Conservation (phyloP, 1,140 invertebrate genomes). For the Drosophila oshimai region DNA sequence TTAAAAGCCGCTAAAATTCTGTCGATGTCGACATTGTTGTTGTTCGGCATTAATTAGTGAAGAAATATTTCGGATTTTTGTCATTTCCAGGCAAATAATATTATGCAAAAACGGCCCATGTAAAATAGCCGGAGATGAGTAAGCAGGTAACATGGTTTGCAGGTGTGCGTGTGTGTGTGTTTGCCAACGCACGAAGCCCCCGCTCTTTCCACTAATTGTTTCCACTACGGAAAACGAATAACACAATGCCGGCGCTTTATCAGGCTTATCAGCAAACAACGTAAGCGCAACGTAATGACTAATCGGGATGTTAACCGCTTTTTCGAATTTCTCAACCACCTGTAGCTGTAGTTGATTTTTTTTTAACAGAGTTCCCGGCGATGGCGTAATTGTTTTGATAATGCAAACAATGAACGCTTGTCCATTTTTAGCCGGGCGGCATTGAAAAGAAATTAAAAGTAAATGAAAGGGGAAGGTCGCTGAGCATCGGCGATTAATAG, state of each 20-base stretch:
- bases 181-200: slow-evolving; percentile 33
- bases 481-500: slow-evolving; percentile 39
- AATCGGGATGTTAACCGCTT: slow-evolving; percentile 31
- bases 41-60: slow-evolving; percentile 74
- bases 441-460: slow-evolving; percentile 81
- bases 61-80: slow-evolving; percentile 77
- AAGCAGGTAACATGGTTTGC: slow-evolving; percentile 8
- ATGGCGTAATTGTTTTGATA: slow-evolving; percentile 76
- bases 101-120: slow-evolving; percentile 61
- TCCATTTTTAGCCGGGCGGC: slow-evolving; percentile 68
- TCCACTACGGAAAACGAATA: slow-evolving; percentile 27
- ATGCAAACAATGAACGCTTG: slow-evolving; percentile 56
- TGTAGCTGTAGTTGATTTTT: slow-evolving; percentile 16
- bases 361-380: slow-evolving; percentile 37
- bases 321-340: slow-evolving; percentile 5
- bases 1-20: slow-evolving; percentile 77
- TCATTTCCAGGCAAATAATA: slow-evolving; percentile 58
- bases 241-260: slow-evolving; percentile 67
- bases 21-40: slow-evolving; percentile 61
- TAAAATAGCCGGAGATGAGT: slow-evolving; percentile 51
- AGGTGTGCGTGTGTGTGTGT: slow-evolving; percentile 14
- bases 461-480: slow-evolving; percentile 57
- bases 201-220: slow-evolving; percentile 38
- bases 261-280: slow-evolving; percentile 64
- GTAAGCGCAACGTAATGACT: slow-evolving; percentile 54